These are phyloP conservation scores for Lysandra coridon DNA, from an alignment of 2,888 invertebrate genomes.

Conservation along the genomic window DNA sequence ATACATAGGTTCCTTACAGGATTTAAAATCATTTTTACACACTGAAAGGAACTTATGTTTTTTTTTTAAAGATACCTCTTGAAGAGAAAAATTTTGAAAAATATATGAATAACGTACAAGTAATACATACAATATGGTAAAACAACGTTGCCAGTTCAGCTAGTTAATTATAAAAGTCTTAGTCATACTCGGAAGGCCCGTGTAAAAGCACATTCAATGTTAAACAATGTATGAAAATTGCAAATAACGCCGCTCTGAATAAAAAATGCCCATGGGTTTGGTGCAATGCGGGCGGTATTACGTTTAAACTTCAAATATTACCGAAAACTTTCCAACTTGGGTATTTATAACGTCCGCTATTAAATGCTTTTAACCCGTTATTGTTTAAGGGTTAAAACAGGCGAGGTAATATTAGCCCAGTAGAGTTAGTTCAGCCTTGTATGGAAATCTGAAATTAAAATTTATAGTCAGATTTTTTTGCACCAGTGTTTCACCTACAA, in stretches of 20 bases:
- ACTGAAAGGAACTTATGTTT: no score
- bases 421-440: no score
- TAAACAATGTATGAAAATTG: conserved; percentile 27
- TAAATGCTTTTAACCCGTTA: neutral
- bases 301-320: neutral
- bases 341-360: neutral
- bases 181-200: neutral
- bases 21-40: no score
- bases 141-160: neutral
- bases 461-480: no score
- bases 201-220: conserved; percentile 14
- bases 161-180: neutral
- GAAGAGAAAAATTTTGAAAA: no score
- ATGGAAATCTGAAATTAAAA: no score
- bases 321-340: conserved; percentile 17
- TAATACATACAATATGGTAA: neutral
- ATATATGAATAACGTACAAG: no score
- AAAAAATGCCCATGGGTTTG: conserved; percentile 38
- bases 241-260: conserved; percentile 31
- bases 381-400: neutral
- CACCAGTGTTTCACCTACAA: no score
- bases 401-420: no score
- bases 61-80: no score
- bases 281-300: conserved; percentile 38
- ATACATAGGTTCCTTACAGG: no score